A percentile compares a stretch with the other conserved stretches of the same genome.
Evolutionary conservation across 2,888 invertebrate species (phyloP).

Genomic region (Diadromus collaris): DNA sequence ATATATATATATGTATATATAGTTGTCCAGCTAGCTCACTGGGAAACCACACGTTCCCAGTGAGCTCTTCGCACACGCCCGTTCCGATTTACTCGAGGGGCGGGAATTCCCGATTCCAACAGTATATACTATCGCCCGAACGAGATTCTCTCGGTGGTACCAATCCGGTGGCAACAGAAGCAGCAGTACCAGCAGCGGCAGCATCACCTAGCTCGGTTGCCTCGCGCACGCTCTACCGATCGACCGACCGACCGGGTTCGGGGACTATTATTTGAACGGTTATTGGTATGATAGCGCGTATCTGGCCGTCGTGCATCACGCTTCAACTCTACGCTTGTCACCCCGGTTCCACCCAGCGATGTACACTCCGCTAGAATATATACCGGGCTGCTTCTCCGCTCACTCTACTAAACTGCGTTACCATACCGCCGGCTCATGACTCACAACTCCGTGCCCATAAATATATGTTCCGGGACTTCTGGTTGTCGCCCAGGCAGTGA

Average conservation of each 20-base stretch:
- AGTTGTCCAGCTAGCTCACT: slow-evolving; percentile 30
- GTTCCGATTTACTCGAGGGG: slow-evolving; percentile 37
- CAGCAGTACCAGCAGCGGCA: slow-evolving; percentile 16
- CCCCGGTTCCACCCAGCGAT: slow-evolving; percentile 66
- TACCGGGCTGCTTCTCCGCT: slow-evolving; percentile 47
- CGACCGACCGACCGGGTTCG: slow-evolving; percentile 65
- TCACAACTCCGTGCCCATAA: slow-evolving; percentile 66
- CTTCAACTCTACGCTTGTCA: slow-evolving; percentile 77
- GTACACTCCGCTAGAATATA: slow-evolving; percentile 27
- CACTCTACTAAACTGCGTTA: slow-evolving; percentile 15
- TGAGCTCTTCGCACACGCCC: slow-evolving; percentile 4
- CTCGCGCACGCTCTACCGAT: slow-evolving; percentile 48
- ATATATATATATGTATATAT: slow-evolving; percentile 21
- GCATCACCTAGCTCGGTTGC: slow-evolving; percentile 31
- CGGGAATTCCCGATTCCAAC: slow-evolving; percentile 35
- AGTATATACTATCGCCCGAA: slow-evolving; percentile 10
- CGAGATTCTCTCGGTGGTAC: slow-evolving; percentile 46
- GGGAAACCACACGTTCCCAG: slow-evolving; percentile 54
- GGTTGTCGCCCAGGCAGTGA: slow-evolving; percentile 70
- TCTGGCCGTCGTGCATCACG: slow-evolving; percentile 75
- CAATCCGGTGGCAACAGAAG: slow-evolving; percentile 44
- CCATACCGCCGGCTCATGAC: slow-evolving; percentile 57
- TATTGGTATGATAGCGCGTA: slow-evolving; percentile 78
- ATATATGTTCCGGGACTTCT: slow-evolving; percentile 75
- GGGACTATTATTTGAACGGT: slow-evolving; percentile 77